A percentile compares a stretch with the other conserved stretches of the same genome.
Conservation (phyloP, 2,113 vertebrate genomes). For the Larimichthys polyactis region DNA sequence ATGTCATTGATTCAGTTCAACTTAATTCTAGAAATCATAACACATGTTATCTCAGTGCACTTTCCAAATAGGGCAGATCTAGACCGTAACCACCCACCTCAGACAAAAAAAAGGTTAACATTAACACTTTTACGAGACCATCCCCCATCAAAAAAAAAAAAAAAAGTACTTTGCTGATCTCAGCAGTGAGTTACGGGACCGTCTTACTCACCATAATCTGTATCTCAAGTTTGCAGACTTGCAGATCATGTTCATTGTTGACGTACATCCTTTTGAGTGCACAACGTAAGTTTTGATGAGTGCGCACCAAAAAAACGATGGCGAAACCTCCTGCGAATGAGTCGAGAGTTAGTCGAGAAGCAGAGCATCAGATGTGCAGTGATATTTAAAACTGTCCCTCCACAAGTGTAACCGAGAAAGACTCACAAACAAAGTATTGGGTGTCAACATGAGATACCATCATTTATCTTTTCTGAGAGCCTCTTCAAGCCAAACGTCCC, state of each 20-base stretch:
- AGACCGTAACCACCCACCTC: too few species aligned
- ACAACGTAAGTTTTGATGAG: conserved; percentile 93
- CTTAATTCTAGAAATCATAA: too few species aligned
- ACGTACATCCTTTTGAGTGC: conserved; percentile 99
- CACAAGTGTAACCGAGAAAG: not conserved
- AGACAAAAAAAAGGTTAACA: not conserved
- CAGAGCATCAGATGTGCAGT: not conserved
- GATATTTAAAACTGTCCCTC: not conserved
- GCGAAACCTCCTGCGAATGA: conserved; percentile 92
- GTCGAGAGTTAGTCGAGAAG: conserved; percentile 6
- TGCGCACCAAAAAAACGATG: conserved; percentile 95
- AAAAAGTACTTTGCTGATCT: not conserved
- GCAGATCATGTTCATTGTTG: conserved; percentile 96
- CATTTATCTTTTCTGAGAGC: conserved; percentile 7
- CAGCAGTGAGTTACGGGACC: conserved; percentile 5
- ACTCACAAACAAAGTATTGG: not conserved
- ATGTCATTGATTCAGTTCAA: too few species aligned
- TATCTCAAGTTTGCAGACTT: conserved; percentile 97
- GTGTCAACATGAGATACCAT: not conserved
- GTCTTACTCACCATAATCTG: conserved; percentile 95
- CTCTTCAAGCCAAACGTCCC: not conserved
- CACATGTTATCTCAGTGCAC: too few species aligned
- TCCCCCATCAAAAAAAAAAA: not conserved
- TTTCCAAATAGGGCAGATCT: too few species aligned
- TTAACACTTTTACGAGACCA: not conserved